These are phyloP conservation scores for Caretta caretta DNA, from an alignment of 2,113 vertebrate genomes.

Conservation along the genomic window DNA sequence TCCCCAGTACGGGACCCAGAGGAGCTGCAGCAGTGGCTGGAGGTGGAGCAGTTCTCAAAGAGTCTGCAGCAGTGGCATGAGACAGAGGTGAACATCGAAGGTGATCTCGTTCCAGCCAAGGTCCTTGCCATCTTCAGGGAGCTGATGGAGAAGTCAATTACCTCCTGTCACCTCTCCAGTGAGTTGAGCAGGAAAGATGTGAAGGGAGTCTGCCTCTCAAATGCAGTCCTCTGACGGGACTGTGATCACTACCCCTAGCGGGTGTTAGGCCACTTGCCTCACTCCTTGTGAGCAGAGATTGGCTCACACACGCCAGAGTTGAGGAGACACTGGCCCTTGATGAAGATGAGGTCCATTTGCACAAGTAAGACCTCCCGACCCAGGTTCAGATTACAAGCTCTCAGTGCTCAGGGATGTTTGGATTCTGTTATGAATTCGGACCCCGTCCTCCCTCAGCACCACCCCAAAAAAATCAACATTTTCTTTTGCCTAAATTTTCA, in stretches of 20 bases:
- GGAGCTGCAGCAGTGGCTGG: constrained; percentile 86
- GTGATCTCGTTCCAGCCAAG: constrained; percentile 85
- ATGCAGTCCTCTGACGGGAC: neutral
- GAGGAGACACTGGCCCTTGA: neutral
- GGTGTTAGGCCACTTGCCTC: neutral
- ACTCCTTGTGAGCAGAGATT: neutral
- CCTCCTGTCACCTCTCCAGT: constrained; percentile 80
- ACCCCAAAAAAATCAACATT: neutral
- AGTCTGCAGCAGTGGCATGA: constrained; percentile 86
- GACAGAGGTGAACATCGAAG: constrained; percentile 80
- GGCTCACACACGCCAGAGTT: neutral
- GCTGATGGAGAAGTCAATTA: constrained; percentile 82
- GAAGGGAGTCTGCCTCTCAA: neutral
- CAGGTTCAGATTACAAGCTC: neutral
- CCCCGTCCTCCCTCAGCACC: neutral
- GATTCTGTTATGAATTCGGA: neutral
- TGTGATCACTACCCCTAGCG: neutral
- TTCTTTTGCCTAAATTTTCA: neutral
- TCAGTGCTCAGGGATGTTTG: neutral
- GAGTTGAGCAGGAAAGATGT: constrained; percentile 40
- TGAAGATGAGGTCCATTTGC: neutral
- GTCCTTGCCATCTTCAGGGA: constrained; percentile 82
- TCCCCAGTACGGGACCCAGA: constrained; percentile 84
- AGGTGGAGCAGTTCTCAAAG: constrained; percentile 84
- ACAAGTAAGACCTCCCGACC: neutral